Conservation (phyloP, 2,888 invertebrate genomes). For the Priocnemis perturbator region DNA sequence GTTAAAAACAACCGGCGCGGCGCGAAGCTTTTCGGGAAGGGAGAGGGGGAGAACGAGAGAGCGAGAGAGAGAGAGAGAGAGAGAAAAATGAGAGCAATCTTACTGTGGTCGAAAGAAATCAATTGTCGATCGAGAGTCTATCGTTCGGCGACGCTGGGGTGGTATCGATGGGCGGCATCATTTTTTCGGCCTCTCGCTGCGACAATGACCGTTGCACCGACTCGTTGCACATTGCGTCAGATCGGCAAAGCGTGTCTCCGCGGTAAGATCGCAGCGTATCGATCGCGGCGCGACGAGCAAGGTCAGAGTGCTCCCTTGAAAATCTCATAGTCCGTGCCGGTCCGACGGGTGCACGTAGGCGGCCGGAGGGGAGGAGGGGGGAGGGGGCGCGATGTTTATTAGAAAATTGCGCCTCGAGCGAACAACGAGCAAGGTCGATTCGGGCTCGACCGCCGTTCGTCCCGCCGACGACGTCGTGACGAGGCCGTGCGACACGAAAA, state of each 20-base stretch:
- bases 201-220: conserved; percentile 13
- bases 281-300: conserved; percentile 6
- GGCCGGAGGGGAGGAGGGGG: conserved; percentile 8
- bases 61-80: neutral
- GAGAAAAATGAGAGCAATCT: neutral
- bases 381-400: neutral
- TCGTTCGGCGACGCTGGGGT: neutral
- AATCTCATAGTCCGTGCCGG: conserved; percentile 24
- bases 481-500: neutral
- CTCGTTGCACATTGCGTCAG: conserved; percentile 10
- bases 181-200: conserved; percentile 1
- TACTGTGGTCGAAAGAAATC: too few species aligned
- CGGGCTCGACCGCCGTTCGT: neutral
- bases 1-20: too few species aligned
- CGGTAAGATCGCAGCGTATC: conserved; percentile 16
- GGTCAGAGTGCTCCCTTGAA: conserved; percentile 24
- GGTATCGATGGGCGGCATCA: too few species aligned
- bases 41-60: conserved; percentile 4
- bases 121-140: too few species aligned
- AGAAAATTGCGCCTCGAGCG: neutral
- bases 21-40: neutral
- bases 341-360: conserved; percentile 1
- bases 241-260: conserved; percentile 18
- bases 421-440: neutral
- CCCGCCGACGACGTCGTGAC: neutral